Base-by-base conservation (phyloP, 2,113 vertebrate genomes). In the Chaetura pelagica region DNA sequence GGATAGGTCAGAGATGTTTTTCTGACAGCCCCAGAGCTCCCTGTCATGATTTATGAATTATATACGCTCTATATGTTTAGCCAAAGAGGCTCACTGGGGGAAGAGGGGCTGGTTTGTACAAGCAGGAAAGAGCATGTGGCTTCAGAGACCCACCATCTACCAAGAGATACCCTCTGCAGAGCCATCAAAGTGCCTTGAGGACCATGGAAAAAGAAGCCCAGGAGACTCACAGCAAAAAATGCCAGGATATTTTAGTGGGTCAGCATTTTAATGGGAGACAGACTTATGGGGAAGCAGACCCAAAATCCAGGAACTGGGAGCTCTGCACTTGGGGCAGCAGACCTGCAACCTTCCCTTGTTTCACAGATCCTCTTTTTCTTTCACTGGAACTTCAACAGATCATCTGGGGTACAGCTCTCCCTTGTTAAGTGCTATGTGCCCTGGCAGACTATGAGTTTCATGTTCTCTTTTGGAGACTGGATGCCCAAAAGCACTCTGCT, bases 1-100 rank as follows among this genome's bases (percentile, higher is more conserved):
- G 92, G 88, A 96, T 97, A 96, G 96, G 94, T 96, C 96, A 96
- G 80, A 93, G 94, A 97, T 96, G 90, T 93, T 96, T 97, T 95
- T 86, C 90, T 97, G 93, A 96, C 96, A 96, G 95, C 54, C 58
- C 49, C 1, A 29, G 76, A 90, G 76, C 76, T 95, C 80, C 61
- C 90, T 73, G 77, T 93, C 69, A 75, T 96, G 96, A 96, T 96
- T 97, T 96, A 95, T 87, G 91, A 75, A 92, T 95, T 91, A 91
- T 92, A 93, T 92, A 91, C 0, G 0, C 73, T 93, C 87, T 87
- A 89, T 78, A 74, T 94, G 89, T 95, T 95, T 94, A 94, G 73
- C 76, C 5, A 15, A 93, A 92, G 86, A 84, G 94, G 86, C 77
- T 95, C 93, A 67, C 48, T 81, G 48, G 7, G 80, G 93, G 86